Base-by-base conservation (phyloP, 2,797 vertebrate genomes). In the Pangasius macronema region DNA sequence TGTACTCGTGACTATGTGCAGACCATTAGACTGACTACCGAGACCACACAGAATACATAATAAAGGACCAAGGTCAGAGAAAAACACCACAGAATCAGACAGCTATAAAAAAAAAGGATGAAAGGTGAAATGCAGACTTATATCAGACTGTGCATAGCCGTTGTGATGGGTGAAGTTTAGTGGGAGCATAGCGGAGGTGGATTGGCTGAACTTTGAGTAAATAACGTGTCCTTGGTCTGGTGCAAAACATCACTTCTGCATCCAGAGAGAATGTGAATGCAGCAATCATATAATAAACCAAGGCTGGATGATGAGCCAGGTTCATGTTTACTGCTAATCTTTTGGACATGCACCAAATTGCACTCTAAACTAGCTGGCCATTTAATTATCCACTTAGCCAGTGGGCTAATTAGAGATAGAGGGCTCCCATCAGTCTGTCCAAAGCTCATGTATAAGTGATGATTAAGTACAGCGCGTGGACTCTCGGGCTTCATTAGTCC, bases 311-410 rank as follows among this genome's bases (percentile, higher is more conserved):
- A 86, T 89, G 73, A 91, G 84, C 42, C 90, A 85, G 89, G 83
- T 85, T 55, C 82, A 76, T 82, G 59, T 91, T 89, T 72, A 84
- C 67, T 53, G 79, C 68, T 91, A 89, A 91, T 91, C 87, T 88
- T 84, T 88, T 91, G 90, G 90, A 89, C 22, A 27, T 82, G 85
- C 30, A 87, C 89, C 90, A 88, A 91, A 91, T 88, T 61, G 84
- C 57, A 84, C 72, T 88, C 92, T 93, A 90, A 93, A 94, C 92
- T 94, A 93, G 92, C 90, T 91, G 91, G 93, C 91, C 88, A 91
- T 90, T 91, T 92, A 93, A 94, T 94, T 93, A 94, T 92, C 90
- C 91, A 90, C 77, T 85, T 82, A 55, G 87, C 88, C 91, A 90
- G 91, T 91, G 89, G 91, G 84, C 79, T 88, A 86, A 91, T 91